phyloP scores from a whole-genome alignment of 2,797 vertebrate species.

The Steatocranus sp. region DNA sequence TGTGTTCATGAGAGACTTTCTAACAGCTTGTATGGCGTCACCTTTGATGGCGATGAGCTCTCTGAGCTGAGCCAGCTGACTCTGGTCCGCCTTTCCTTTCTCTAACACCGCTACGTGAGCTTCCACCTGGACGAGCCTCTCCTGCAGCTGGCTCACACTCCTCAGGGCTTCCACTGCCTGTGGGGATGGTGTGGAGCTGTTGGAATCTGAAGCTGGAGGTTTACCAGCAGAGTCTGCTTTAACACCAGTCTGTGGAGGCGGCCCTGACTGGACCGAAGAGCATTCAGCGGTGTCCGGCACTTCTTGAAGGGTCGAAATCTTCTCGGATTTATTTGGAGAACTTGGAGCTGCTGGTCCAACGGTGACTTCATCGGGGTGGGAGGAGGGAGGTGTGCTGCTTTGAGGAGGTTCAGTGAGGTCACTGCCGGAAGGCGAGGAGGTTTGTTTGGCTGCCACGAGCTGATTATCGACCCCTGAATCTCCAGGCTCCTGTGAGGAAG shows the following conservation, averaged over 20 bases:
- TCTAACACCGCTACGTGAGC: constrained; percentile 58
- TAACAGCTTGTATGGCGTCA: not conserved
- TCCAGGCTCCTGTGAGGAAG: not conserved
- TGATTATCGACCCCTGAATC: not conserved
- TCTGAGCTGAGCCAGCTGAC: constrained; percentile 53
- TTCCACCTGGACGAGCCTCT: constrained; percentile 57
- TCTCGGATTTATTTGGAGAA: not conserved
- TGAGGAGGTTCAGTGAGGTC: not conserved
- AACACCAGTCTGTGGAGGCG: not conserved
- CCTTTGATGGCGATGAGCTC: constrained; percentile 44
- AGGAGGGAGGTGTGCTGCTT: not conserved
- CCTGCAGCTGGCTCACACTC: constrained; percentile 47
- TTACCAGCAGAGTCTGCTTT: not conserved
- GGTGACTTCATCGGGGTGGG: not conserved
- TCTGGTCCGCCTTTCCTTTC: constrained; percentile 38
- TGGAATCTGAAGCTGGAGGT: not conserved
- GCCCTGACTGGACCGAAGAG: not conserved
- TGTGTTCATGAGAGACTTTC: not conserved
- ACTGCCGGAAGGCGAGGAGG: not conserved
- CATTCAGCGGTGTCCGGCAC: not conserved
- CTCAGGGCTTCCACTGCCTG: constrained; percentile 63
- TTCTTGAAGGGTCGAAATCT: not conserved
- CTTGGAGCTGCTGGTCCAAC: rapidly evolving
- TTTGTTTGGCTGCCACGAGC: not conserved
- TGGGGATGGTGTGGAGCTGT: not conserved